Percentiles rank a stretch among this genome's conserved stretches.
Evolutionary conservation across 1,140 invertebrate genomes (phyloP).

Genomic region (Mya arenaria): DNA sequence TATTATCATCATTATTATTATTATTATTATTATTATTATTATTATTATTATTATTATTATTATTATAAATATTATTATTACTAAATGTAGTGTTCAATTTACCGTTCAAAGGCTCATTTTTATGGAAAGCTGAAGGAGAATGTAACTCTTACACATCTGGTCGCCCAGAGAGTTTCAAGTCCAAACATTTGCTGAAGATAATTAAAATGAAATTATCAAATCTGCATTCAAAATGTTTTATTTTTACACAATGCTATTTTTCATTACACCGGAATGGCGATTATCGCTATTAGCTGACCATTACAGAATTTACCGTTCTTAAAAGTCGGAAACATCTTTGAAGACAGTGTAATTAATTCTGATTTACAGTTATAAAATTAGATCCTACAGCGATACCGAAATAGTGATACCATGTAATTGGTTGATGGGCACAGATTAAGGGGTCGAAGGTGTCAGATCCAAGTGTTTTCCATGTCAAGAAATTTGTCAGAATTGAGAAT

Average conservation of each 20-base stretch:
- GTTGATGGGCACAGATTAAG: not conserved
- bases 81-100: too few relatives aligned
- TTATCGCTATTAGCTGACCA: slow-evolving; percentile 25
- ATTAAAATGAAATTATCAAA: too few relatives aligned
- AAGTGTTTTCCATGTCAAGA: slow-evolving; percentile 31
- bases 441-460: slow-evolving; percentile 11
- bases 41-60: not conserved
- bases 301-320: slow-evolving; percentile 36
- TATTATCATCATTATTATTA: not conserved
- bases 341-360: slow-evolving; percentile 20
- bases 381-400: not conserved
- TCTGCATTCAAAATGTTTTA: too few relatives aligned
- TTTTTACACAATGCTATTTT: too few relatives aligned
- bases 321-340: slow-evolving; percentile 45
- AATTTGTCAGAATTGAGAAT: slow-evolving; percentile 39
- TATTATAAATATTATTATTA: not conserved
- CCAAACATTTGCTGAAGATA: too few relatives aligned
- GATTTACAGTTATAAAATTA: slow-evolving; percentile 13
- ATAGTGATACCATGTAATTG: not conserved
- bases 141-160: too few relatives aligned
- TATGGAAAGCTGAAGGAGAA: too few relatives aligned
- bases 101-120: too few relatives aligned
- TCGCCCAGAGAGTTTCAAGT: too few relatives aligned
- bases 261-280: not conserved
- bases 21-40: not conserved